phyloP scores from a whole-genome alignment of 2,888 invertebrate species.

The Nephrotoma guestfalica region DNA sequence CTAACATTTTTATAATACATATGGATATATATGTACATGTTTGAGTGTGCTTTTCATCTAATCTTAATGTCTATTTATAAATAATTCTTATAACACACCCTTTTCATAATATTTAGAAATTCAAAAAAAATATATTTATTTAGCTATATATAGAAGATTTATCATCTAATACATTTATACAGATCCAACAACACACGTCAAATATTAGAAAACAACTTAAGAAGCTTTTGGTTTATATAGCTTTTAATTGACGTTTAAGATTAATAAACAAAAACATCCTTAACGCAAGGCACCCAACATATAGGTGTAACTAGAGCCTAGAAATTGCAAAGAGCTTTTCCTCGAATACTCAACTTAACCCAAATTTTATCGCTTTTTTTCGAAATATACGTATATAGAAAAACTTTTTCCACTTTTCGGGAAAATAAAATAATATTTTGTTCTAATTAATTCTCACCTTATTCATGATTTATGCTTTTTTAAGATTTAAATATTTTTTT shows the following conservation, averaged over 20 bases:
- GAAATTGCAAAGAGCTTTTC: neutral
- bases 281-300: neutral
- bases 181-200: neutral
- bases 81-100: neutral
- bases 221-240: neutral
- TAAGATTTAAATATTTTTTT: neutral
- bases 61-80: neutral
- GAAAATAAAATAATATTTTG: neutral
- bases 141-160: neutral
- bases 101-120: neutral
- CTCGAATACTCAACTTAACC: neutral
- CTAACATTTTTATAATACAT: neutral
- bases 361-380: neutral
- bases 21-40: neutral
- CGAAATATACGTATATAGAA: neutral
- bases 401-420: neutral
- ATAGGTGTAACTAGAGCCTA: neutral
- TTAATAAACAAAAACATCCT: neutral
- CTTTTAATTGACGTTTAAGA: neutral
- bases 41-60: neutral
- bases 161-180: too few relatives aligned
- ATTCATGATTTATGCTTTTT: conserved; percentile 1
- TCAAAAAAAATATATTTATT: neutral
- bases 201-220: neutral
- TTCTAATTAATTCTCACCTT: neutral